These are phyloP conservation scores for Ambastaia sidthimunki DNA, from an alignment of 2,797 vertebrate genomes.

Conservation along the genomic window DNA sequence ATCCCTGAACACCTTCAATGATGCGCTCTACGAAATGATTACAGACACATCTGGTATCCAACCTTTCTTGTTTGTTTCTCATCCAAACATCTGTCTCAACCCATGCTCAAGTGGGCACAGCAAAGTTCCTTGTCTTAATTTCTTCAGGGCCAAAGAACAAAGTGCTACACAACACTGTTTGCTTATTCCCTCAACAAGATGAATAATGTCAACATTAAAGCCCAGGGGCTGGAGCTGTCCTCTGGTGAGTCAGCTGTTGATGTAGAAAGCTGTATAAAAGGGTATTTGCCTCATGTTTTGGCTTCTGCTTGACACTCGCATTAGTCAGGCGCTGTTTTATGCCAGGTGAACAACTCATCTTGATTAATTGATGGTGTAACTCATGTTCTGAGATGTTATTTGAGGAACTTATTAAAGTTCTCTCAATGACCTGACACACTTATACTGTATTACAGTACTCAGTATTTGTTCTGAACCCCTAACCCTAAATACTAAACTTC, in stretches of 20 bases:
- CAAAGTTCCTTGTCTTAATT: not conserved
- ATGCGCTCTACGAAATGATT: constrained; percentile 32
- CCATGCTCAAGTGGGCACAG: constrained; percentile 44
- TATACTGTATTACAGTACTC: not conserved
- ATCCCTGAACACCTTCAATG: constrained; percentile 47
- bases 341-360: not conserved
- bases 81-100: constrained; percentile 57
- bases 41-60: constrained; percentile 52
- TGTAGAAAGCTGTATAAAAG: constrained; percentile 13
- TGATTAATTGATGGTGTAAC: not conserved
- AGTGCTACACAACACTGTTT: constrained; percentile 9
- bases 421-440: constrained; percentile 1
- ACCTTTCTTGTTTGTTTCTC: constrained; percentile 54
- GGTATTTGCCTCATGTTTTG: constrained; percentile 3
- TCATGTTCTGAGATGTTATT: not conserved
- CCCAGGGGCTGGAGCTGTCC: constrained; percentile 58
- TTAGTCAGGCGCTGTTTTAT: constrained; percentile 29
- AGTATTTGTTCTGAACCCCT: not conserved
- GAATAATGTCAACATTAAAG: constrained; percentile 62
- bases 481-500: not conserved
- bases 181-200: constrained; percentile 54
- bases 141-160: constrained; percentile 8
- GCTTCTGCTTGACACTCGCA: constrained; percentile 26
- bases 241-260: constrained; percentile 45
- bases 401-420: constrained; percentile 15